Base-by-base conservation (phyloP, 2,797 vertebrate genomes). In the Caiman crocodilus region DNA sequence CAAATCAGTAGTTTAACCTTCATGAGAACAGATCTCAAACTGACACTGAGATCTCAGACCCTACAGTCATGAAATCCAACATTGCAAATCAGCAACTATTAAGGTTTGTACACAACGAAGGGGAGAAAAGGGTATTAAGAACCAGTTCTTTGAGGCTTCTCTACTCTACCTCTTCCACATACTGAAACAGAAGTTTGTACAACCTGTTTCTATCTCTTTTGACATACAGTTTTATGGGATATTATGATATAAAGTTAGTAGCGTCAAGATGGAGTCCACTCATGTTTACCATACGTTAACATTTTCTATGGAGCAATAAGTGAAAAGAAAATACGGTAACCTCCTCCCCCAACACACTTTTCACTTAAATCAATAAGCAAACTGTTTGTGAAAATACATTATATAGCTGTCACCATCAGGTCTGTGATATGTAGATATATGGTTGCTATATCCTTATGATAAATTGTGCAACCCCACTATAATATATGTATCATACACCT, bases 221-320 rank as follows among this genome's bases (percentile, higher is more conserved):
- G 50, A 86, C 75, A 82, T 89, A 89, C 90, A 23, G 55, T 82
- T 86, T 71, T 76, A 81, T 30, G 92, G 96, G 94, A 67, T 77
- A 88, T 85, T 91, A 88, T 16, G 42, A 50, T 50, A 50, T 50
- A 50, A 50, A 50, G 11, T 50, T 9, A 50, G 11, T 50, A 50
- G 42, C 88, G 65, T 74, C 83, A 90, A 94, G 85, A 88, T 79
- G 4, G 4, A 90, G 89, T 77, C 58, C 84, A 79, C 3, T 3
- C 0, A 0, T 30, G 71, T 64, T 85, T 85, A 7, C 20, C 32
- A 56, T 0, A 0, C 25, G 55, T 75, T 82, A 85, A 5, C 30
- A 56, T 89, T 18, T 21, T 74, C 17, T 42, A 60, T 1, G 14
- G 21, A 87, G 86, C 88, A 90, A 26, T 1, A 84, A 89, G 65